These are phyloP conservation scores for Merodon equestris DNA, from an alignment of 2,888 invertebrate species.

Conservation along the genomic window DNA sequence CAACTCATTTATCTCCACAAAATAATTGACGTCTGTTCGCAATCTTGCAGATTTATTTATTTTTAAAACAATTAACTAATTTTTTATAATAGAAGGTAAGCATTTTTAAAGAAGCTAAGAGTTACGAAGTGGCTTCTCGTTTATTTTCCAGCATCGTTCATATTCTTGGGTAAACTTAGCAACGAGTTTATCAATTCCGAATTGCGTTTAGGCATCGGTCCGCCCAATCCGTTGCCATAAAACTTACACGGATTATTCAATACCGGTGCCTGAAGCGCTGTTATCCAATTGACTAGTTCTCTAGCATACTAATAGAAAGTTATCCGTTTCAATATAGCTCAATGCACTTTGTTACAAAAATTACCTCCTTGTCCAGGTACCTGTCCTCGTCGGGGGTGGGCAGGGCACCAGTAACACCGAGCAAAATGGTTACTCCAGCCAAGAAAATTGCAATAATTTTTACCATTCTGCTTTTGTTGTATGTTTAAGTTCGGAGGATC, in stretches of 20 bases:
- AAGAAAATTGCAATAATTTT: conserved; percentile 44
- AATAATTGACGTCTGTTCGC: too few species aligned
- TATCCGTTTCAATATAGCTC: not conserved
- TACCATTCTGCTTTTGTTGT: conserved; percentile 31
- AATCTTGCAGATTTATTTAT: conserved; percentile 10
- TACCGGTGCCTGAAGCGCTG: conserved; percentile 72
- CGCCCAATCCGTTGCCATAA: conserved; percentile 71
- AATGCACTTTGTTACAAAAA: conserved; percentile 1
- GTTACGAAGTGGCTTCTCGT: not conserved
- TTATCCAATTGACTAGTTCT: conserved; percentile 75
- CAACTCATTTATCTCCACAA: too few species aligned
- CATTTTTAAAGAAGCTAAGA: conserved; percentile 22
- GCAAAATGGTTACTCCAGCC: conserved; percentile 28
- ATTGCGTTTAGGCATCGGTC: conserved; percentile 82
- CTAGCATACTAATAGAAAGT: conserved; percentile 71
- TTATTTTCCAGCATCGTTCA: conserved; percentile 86
- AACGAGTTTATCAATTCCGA: conserved; percentile 87
- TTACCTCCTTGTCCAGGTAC: conserved; percentile 76
- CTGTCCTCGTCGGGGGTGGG: conserved; percentile 76
- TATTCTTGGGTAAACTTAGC: conserved; percentile 86
- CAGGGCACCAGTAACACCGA: conserved; percentile 66
- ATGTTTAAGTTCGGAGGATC: conserved; percentile 16
- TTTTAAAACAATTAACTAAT: conserved; percentile 4
- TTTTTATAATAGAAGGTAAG: not conserved
- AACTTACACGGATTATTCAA: conserved; percentile 71